These are phyloP conservation scores for Columba guinea DNA, from an alignment of 2,797 vertebrate genomes.

Conservation along the genomic window DNA sequence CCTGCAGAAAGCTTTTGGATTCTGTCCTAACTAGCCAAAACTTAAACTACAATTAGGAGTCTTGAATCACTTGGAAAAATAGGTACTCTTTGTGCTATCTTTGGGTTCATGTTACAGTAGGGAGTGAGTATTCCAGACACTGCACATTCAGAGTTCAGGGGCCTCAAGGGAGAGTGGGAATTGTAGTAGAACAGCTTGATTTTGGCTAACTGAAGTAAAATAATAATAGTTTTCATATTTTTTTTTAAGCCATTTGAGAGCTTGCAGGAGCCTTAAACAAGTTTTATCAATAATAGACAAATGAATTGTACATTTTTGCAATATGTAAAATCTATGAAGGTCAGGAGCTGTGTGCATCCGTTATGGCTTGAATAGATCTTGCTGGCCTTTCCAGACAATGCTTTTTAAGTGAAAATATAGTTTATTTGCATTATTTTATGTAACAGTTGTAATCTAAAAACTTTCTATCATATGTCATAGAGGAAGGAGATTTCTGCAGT, in stretches of 20 bases:
- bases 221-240: background rate
- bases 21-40: slow-evolving; percentile 40
- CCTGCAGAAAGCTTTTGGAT: slow-evolving; percentile 24
- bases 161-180: background rate
- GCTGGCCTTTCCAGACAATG: background rate
- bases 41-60: slow-evolving; percentile 44
- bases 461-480: background rate
- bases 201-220: slow-evolving; percentile 5
- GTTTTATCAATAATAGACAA: slow-evolving; percentile 20
- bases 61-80: slow-evolving; percentile 48
- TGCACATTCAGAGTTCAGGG: background rate
- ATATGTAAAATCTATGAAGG: background rate
- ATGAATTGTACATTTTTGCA: background rate
- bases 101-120: slow-evolving; percentile 25
- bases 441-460: background rate
- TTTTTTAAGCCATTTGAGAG: background rate
- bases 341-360: background rate
- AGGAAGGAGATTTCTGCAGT: background rate
- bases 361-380: background rate
- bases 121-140: slow-evolving; percentile 35
- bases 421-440: background rate
- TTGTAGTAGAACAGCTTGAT: background rate
- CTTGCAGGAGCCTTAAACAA: slow-evolving; percentile 9
- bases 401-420: background rate
- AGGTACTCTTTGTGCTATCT: slow-evolving; percentile 27